These are phyloP conservation scores for Chymomyza caudatula DNA, from an alignment of 2,888 invertebrate genomes.

Conservation along the genomic window DNA sequence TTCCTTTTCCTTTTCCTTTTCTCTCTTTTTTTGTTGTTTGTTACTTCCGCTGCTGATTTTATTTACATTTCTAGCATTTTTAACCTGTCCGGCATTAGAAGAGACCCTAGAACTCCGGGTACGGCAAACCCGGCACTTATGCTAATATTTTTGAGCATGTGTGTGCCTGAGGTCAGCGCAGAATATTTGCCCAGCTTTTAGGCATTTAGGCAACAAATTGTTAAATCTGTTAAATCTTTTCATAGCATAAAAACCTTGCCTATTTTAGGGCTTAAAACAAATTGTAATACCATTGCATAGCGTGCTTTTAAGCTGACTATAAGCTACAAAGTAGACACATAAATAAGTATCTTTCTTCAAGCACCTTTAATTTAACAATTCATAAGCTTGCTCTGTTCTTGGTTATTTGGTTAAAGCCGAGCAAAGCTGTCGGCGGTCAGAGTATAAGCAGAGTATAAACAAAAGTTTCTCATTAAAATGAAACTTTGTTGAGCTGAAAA, in stretches of 20 bases:
- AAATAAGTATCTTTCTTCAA: background rate
- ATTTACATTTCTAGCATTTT: conserved; percentile 68
- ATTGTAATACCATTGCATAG: conserved; percentile 20
- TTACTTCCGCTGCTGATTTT: conserved; percentile 59
- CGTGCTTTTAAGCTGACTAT: background rate
- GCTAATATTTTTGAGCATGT: conserved; percentile 53
- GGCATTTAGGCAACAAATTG: conserved; percentile 39
- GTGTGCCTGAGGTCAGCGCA: conserved; percentile 39
- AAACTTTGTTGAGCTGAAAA: conserved; percentile 61
- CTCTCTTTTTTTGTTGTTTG: conserved; percentile 31
- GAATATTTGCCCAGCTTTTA: conserved; percentile 9
- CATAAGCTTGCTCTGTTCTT: no score
- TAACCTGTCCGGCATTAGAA: conserved; percentile 30
- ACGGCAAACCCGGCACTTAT: conserved; percentile 43
- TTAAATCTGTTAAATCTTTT: conserved; percentile 9
- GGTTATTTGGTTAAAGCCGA: background rate
- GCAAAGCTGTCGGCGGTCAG: background rate
- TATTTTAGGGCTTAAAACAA: conserved; percentile 35
- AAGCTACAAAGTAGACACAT: background rate
- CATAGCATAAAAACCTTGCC: conserved; percentile 4
- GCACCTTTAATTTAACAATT: background rate
- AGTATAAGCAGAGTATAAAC: conserved; percentile 32
- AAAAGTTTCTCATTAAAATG: conserved; percentile 71
- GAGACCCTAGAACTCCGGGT: conserved; percentile 17
- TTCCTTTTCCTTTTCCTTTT: conserved; percentile 6